Evolutionary conservation across 2,797 vertebrate genomes (phyloP).

Genomic region (Setipinna tenuifilis): DNA sequence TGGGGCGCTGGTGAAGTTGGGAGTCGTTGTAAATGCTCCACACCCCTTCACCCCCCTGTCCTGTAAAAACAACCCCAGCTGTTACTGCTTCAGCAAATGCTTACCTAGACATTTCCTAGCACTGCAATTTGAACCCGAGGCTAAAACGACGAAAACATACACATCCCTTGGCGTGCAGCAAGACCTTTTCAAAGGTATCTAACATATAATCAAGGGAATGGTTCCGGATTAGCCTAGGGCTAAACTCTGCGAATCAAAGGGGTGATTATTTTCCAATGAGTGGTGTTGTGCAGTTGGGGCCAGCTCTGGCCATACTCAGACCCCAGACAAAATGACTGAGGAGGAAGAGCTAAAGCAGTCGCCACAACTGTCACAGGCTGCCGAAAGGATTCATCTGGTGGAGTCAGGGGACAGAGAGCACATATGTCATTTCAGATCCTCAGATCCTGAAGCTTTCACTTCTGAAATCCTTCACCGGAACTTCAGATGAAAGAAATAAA

Average conservation of each 20-base stretch:
- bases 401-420: neutral
- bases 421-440: neutral
- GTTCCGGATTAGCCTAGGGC: conserved; percentile 50
- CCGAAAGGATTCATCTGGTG: neutral
- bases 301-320: neutral
- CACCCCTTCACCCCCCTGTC: neutral
- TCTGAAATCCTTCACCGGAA: neutral
- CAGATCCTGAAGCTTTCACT: too few relatives aligned
- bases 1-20: neutral
- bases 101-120: conserved; percentile 66
- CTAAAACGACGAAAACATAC: conserved; percentile 33
- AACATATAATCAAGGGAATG: conserved; percentile 59
- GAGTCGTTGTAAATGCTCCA: conserved; percentile 47
- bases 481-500: neutral
- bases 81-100: conserved; percentile 59
- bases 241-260: conserved; percentile 43
- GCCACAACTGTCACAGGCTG: neutral
- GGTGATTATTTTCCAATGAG: conserved; percentile 65
- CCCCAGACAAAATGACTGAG: neutral
- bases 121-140: conserved; percentile 60
- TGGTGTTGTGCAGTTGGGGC: conserved; percentile 26
- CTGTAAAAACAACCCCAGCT: conserved; percentile 67
- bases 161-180: conserved; percentile 41
- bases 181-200: conserved; percentile 40
- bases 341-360: neutral